These are phyloP conservation scores for Miltochrista miniata DNA, from an alignment of 2,888 invertebrate genomes.

Conservation along the genomic window DNA sequence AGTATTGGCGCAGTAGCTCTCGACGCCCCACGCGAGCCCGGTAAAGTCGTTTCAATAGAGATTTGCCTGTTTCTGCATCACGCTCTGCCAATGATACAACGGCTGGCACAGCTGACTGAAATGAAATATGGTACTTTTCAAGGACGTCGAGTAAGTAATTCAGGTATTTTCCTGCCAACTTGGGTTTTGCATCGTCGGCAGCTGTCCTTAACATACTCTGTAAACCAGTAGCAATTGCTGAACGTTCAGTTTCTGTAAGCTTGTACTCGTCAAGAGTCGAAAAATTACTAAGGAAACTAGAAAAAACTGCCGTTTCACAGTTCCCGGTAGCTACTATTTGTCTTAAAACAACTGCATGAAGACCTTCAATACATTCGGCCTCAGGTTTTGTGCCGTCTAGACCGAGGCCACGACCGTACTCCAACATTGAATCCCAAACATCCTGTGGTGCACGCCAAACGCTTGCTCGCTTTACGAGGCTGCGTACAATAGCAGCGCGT, in stretches of 20 bases:
- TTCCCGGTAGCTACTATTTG: constrained; percentile 40
- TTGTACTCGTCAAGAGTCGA: constrained; percentile 52
- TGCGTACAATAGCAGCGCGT: constrained; percentile 60
- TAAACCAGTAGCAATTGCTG: constrained; percentile 29
- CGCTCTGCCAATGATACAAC: constrained; percentile 36
- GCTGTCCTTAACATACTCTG: constrained; percentile 37
- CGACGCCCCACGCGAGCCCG: constrained; percentile 48
- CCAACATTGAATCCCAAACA: constrained; percentile 51
- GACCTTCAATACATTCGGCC: constrained; percentile 55
- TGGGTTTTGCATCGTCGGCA: constrained; percentile 23
- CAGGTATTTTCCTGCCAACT: constrained; percentile 22
- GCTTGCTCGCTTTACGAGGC: constrained; percentile 58
- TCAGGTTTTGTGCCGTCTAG: constrained; percentile 52
- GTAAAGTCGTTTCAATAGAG: constrained; percentile 46
- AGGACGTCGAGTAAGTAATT: constrained; percentile 45
- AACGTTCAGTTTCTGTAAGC: constrained; percentile 44
- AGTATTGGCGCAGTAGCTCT: constrained; percentile 48
- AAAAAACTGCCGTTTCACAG: constrained; percentile 31
- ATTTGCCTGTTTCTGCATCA: constrained; percentile 26
- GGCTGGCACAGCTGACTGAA: constrained; percentile 31
- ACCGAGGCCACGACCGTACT: constrained; percentile 57
- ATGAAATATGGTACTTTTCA: constrained; percentile 39
- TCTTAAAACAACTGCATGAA: constrained; percentile 60
- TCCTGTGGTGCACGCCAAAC: constrained; percentile 58
- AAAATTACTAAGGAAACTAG: constrained; percentile 48